phyloP scores from a whole-genome alignment of 2,113 vertebrate species.

The Petaurus breviceps region DNA sequence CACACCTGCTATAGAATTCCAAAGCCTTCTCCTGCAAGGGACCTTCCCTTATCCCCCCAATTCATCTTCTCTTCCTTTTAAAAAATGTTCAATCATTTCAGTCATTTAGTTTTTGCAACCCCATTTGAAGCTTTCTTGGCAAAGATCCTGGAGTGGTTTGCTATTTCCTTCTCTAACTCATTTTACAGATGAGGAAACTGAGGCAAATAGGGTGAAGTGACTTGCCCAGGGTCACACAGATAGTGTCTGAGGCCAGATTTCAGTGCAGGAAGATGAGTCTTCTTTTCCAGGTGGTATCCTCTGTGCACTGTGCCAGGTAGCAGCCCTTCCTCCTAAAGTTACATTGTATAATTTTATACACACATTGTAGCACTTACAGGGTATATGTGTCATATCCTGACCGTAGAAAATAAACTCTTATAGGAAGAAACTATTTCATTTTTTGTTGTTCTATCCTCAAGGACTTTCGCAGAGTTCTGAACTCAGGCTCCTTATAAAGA shows the following conservation, averaged over 20 bases:
- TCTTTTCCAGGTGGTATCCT: neutral
- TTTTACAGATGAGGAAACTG: neutral
- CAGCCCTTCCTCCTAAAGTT: no score
- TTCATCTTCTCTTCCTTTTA: neutral
- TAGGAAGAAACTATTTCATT: neutral
- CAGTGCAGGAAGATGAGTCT: neutral
- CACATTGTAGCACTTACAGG: neutral
- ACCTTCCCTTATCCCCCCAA: neutral
- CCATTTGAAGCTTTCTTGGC: neutral
- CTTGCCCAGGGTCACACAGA: neutral
- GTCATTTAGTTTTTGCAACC: neutral
- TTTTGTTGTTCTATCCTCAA: neutral
- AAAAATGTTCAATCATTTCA: neutral
- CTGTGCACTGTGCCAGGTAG: neutral
- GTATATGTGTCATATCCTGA: neutral
- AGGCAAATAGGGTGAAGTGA: neutral
- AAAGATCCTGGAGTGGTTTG: neutral
- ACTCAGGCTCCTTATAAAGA: neutral
- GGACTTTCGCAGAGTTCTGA: neutral
- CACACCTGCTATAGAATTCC: neutral
- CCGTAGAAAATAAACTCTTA: neutral
- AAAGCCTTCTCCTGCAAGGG: neutral
- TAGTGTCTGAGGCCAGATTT: neutral
- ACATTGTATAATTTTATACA: neutral
- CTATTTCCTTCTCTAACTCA: neutral